Percentiles rank a stretch among this genome's conserved stretches.
These are phyloP conservation scores for Ips nitidus DNA, from an alignment of 1,140 invertebrate genomes.

Conservation along the genomic window DNA sequence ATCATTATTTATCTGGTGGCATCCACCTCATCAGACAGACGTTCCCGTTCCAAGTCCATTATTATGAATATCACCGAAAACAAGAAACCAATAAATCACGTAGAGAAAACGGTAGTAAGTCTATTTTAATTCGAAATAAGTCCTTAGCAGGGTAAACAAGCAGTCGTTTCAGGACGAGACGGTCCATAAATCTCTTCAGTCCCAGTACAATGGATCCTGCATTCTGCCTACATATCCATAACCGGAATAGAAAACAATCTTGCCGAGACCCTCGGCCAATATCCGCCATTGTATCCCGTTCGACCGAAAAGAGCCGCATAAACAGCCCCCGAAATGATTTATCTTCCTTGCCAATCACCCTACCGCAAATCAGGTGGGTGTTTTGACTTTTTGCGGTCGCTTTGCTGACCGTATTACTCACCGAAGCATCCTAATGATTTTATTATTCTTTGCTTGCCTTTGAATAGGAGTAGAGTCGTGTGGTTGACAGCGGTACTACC, in stretches of 20 bases:
- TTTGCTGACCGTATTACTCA: no score
- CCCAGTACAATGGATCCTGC: constrained; percentile 11
- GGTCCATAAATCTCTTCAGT: constrained; percentile 19
- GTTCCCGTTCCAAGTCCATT: background rate
- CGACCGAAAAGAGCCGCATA: background rate
- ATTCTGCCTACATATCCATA: constrained; percentile 16
- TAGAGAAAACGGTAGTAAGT: constrained; percentile 7
- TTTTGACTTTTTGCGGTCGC: background rate
- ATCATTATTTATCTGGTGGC: no score
- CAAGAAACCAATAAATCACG: constrained; percentile 17
- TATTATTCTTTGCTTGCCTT: no score
- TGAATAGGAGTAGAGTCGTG: no score
- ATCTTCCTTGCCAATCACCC: constrained; percentile 6
- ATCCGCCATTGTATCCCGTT: constrained; percentile 5
- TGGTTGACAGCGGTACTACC: no score
- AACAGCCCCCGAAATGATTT: constrained; percentile 1
- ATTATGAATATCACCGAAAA: constrained; percentile 5
- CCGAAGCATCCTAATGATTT: no score
- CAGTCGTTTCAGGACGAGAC: constrained; percentile 18
- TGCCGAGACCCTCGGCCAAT: constrained; percentile 6
- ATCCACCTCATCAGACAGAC: no score
- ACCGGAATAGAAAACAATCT: constrained; percentile 14
- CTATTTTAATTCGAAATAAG: constrained; percentile 23
- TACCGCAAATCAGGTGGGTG: background rate
- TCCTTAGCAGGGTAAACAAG: constrained; percentile 22